phyloP scores from a whole-genome alignment of 2,113 vertebrate species.

The Phylloscopus trochilus region DNA sequence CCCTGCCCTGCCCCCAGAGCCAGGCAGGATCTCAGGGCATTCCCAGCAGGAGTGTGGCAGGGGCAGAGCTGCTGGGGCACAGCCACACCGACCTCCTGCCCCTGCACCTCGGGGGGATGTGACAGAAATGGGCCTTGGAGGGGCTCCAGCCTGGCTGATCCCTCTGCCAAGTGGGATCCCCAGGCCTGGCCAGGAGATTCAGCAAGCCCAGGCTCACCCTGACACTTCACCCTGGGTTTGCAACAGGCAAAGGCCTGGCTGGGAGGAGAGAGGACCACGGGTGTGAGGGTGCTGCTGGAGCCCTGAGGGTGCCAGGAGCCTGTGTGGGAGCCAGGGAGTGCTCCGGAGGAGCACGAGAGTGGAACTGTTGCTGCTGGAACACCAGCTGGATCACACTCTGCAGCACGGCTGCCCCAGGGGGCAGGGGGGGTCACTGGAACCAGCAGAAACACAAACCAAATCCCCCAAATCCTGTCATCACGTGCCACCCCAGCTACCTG shows the following conservation, averaged over 20 bases:
- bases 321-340: fast-evolving
- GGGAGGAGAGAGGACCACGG: neutral
- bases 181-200: neutral
- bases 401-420: neutral
- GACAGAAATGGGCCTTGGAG: neutral
- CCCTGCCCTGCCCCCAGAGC: neutral
- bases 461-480: neutral
- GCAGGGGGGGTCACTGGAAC: neutral
- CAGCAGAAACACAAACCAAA: neutral
- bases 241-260: neutral
- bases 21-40: neutral
- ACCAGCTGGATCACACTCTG: neutral
- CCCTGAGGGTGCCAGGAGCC: neutral
- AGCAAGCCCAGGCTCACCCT: neutral
- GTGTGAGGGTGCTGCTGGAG: neutral
- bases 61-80: neutral
- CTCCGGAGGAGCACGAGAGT: too few species aligned
- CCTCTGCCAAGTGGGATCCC: neutral
- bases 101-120: neutral
- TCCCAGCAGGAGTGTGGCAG: neutral
- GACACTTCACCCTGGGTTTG: neutral
- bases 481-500: neutral
- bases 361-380: fast-evolving
- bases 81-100: neutral
- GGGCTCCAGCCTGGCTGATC: neutral